phyloP scores from a whole-genome alignment of 1,140 invertebrate genomes.

The Magallana angulata region DNA sequence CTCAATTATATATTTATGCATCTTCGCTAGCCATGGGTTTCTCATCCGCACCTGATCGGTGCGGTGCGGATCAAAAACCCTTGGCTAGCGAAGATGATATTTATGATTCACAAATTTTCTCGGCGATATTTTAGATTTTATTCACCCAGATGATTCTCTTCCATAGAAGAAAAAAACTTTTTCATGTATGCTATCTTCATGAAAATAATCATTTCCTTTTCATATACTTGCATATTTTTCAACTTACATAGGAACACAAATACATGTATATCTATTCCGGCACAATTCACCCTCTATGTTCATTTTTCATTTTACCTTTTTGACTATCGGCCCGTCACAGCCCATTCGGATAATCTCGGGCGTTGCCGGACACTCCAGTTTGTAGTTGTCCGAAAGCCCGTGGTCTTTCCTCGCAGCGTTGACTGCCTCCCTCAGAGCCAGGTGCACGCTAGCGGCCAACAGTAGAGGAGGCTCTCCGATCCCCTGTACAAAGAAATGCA shows the following conservation, averaged over 20 bases:
- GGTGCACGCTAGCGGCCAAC: slow-evolving; percentile 41
- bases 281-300: not conserved
- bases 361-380: slow-evolving; percentile 48
- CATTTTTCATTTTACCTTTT: slow-evolving; percentile 22
- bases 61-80: too few relatives aligned
- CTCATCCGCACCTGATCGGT: too few relatives aligned
- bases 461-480: slow-evolving; percentile 54
- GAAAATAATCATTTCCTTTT: not conserved
- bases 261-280: too few relatives aligned
- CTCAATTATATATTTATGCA: too few relatives aligned
- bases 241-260: too few relatives aligned
- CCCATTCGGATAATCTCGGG: slow-evolving; percentile 52
- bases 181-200: too few relatives aligned
- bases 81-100: not conserved
- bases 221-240: too few relatives aligned
- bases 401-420: slow-evolving; percentile 28
- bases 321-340: slow-evolving; percentile 38
- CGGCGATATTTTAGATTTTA: too few relatives aligned
- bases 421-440: slow-evolving; percentile 52
- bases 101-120: not conserved
- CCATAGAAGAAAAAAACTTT: not conserved
- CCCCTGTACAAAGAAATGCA: slow-evolving; percentile 21
- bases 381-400: slow-evolving; percentile 32
- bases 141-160: not conserved
- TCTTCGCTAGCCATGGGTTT: too few relatives aligned